A percentile compares a stretch with the other conserved stretches of the same genome.
These are phyloP conservation scores for Oxyura jamaicensis DNA, from an alignment of 2,113 vertebrate genomes.

Conservation along the genomic window DNA sequence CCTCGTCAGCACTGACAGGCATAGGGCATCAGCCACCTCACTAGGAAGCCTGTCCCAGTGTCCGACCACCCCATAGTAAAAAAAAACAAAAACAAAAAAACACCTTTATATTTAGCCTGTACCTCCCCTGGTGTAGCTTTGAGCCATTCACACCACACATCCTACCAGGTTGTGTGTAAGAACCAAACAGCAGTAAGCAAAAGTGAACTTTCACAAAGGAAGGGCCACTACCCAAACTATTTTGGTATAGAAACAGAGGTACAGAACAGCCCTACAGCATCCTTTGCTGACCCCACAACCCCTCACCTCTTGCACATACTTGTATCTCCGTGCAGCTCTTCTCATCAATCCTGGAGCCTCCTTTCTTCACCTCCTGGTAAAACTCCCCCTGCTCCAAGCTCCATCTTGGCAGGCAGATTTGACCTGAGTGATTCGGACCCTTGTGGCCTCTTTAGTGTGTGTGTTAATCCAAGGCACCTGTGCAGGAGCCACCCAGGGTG, in stretches of 20 bases:
- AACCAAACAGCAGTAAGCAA: background rate
- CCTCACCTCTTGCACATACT: background rate
- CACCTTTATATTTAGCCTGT: background rate
- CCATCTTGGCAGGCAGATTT: background rate
- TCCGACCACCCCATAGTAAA: background rate
- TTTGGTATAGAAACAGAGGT: background rate
- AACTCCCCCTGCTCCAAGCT: background rate
- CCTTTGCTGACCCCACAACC: background rate
- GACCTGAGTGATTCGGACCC: background rate
- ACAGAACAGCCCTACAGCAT: background rate
- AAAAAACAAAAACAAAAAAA: background rate
- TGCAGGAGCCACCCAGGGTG: background rate
- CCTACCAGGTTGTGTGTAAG: background rate
- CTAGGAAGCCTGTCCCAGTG: background rate
- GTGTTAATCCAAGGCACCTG: slow-evolving; percentile 26
- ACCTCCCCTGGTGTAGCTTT: background rate
- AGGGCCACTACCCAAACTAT: background rate
- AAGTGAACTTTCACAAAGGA: background rate
- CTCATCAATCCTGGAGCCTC: background rate
- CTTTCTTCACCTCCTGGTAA: background rate
- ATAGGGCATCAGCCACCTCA: background rate
- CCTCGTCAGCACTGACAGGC: background rate
- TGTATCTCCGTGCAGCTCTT: background rate
- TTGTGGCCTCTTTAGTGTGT: background rate
- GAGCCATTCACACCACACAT: background rate